Base-by-base conservation (phyloP, 2,797 vertebrate genomes). In the Epinephelus malabaricus region DNA sequence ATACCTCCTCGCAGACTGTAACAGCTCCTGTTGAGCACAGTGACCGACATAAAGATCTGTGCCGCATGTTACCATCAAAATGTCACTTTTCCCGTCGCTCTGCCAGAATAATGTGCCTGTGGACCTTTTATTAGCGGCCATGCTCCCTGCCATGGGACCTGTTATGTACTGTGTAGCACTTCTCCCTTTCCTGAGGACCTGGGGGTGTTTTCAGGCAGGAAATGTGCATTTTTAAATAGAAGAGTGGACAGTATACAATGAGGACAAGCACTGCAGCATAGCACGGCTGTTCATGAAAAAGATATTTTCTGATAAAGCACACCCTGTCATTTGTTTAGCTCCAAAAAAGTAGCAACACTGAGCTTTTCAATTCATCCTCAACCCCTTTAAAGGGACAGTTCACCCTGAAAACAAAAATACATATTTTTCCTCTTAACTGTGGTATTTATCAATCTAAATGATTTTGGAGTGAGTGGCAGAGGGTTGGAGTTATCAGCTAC, bases 51-150 rank as follows among this genome's bases (percentile, higher is more conserved):
- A 74, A 78, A 84, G 67, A 76, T 66, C 46, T 46, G 58, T 50
- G 65, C 86, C 65, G 83, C 70, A 43, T 71, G 80, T 75, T 76
- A 75, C 63, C 84, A 81, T 89, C 78, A 86, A 89, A 90, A 83
- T 85, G 88, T 85, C 88, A 87, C 79, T 1, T 65, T 59, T 73
- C 23, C 67, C 13, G 6, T 70, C 58, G 25, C 58, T 50, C 38
- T 34, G 51, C 45, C 43, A 65, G 74, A 84, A 74, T 69, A 60
- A 83, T 74, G 82, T 38, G 46, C 66, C 73, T 64, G 61, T 64
- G 45, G 78, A 73, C 69, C 61, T 88, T 80, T 89, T 82, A 79
- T 78, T 65, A 51, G 54, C 18, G 0, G 10, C 69, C 5, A 5
- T 17, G 63, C 54, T 63, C 27, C 62, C 63, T 58, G 75, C 54